A percentile compares a stretch with the other conserved stretches of the same genome.
Evolutionary conservation across 2,888 invertebrate species (phyloP).

Genomic region (Micoletzkya japonica): DNA sequence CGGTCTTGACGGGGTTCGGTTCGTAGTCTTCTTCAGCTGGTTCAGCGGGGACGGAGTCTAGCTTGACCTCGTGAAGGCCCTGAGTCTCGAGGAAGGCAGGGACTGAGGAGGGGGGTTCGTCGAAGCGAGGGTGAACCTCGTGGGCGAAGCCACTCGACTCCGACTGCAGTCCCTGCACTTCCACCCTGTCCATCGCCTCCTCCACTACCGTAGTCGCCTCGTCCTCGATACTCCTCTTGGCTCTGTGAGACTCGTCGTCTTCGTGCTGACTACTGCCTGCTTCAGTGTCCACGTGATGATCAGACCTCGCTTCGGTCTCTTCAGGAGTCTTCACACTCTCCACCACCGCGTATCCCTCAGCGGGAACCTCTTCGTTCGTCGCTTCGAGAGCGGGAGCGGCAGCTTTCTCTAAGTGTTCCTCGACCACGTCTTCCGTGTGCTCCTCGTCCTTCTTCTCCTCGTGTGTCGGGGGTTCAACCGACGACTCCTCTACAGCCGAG

Average conservation of each 20-base stretch:
- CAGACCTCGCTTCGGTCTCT: neutral
- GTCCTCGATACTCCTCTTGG: slow-evolving; percentile 4
- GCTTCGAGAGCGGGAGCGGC: neutral
- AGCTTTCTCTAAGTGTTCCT: too few species aligned
- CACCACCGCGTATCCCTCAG: neutral
- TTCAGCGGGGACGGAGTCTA: neutral
- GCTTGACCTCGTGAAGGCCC: too few species aligned
- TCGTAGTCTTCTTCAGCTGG: slow-evolving; percentile 11
- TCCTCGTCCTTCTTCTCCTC: neutral
- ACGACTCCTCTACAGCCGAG: neutral
- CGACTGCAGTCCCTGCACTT: neutral
- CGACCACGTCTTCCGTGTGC: too few species aligned
- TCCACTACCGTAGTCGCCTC: neutral
- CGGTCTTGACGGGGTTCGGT: slow-evolving; percentile 20
- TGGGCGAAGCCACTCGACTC: neutral
- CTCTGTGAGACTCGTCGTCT: neutral
- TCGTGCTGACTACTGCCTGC: neutral
- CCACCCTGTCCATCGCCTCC: neutral
- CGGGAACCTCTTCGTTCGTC: neutral
- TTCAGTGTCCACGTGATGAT: neutral
- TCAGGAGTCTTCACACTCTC: slow-evolving; percentile 12
- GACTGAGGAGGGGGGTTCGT: too few species aligned
- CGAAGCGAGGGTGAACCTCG: too few species aligned
- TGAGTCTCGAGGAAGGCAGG: too few species aligned
- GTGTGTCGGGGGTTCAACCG: neutral